Evolutionary conservation across 2,888 invertebrate genomes (phyloP).

Genomic region (Melitaea athalia): DNA sequence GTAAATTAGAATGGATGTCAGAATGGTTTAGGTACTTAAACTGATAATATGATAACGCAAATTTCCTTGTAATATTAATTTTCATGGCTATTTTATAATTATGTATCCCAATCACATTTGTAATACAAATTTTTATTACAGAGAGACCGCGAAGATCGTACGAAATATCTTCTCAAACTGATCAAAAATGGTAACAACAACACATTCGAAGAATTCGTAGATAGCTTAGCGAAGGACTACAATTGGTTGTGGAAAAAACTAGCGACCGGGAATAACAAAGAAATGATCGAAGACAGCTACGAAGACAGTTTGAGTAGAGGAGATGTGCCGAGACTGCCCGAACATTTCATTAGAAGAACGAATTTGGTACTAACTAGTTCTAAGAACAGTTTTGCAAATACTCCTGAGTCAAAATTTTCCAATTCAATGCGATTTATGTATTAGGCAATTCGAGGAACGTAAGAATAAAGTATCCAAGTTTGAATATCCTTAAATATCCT

Average conservation of each 20-base stretch:
- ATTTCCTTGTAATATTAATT: no score
- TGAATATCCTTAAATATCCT: no score
- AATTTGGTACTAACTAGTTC: conserved; percentile 63
- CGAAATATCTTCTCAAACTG: conserved; percentile 67
- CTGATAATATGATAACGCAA: no score
- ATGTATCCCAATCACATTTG: not conserved
- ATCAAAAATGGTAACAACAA: conserved; percentile 65
- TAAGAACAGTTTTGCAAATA: not conserved
- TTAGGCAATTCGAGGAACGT: no score
- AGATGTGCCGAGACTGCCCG: conserved; percentile 81
- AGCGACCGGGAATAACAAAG: conserved; percentile 56
- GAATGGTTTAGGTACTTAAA: no score
- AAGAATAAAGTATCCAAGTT: no score
- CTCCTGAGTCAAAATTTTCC: not conserved
- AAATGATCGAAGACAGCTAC: conserved; percentile 67
- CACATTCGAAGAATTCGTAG: conserved; percentile 81
- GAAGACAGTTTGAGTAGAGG: conserved; percentile 80
- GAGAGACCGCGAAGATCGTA: conserved; percentile 63
- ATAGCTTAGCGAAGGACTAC: conserved; percentile 80
- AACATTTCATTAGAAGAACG: conserved; percentile 77
- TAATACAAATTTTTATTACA: conserved; percentile 46
- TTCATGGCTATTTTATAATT: no score
- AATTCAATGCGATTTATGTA: no score
- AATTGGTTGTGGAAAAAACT: conserved; percentile 81
- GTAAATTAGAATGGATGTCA: no score